These are phyloP conservation scores for Lysandra bellargus DNA, from an alignment of 2,888 invertebrate genomes.

Conservation along the genomic window DNA sequence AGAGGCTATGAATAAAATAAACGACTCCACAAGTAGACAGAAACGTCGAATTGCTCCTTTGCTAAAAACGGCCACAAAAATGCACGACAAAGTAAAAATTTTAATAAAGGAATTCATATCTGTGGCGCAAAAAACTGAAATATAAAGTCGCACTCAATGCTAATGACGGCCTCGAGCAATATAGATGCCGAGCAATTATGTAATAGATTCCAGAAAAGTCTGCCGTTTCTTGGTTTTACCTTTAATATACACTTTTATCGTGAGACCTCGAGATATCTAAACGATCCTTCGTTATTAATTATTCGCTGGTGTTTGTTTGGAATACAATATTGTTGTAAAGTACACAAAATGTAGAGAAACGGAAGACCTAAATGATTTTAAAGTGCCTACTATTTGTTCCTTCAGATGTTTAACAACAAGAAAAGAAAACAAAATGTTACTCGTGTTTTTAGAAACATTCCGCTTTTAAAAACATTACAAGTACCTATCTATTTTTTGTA, in stretches of 20 bases:
- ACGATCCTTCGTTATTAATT: background rate
- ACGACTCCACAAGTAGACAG: slow-evolving; percentile 4
- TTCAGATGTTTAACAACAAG: background rate
- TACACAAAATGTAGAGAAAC: background rate
- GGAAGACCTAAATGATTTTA: background rate
- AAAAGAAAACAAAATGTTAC: background rate
- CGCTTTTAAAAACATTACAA: background rate
- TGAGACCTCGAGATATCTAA: background rate
- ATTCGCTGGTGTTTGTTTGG: background rate
- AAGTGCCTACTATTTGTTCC: background rate
- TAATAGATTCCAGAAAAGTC: slow-evolving; percentile 25
- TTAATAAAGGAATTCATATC: slow-evolving; percentile 27
- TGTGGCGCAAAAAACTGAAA: slow-evolving; percentile 7
- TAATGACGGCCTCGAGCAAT: slow-evolving; percentile 23
- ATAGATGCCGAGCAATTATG: slow-evolving; percentile 24
- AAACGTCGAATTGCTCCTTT: slow-evolving; percentile 1
- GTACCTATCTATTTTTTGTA: background rate
- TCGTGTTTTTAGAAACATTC: background rate
- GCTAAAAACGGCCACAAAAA: slow-evolving; percentile 19
- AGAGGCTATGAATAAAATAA: background rate
- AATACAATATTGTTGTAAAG: background rate
- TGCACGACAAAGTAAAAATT: slow-evolving; percentile 21
- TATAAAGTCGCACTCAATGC: slow-evolving; percentile 24
- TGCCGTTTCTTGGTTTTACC: background rate
- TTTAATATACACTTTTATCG: background rate